Evolutionary conservation across 2,113 vertebrate genomes (phyloP), one percentile per base, ranked within the genome.

Genomic region (Rhineura floridana): DNA sequence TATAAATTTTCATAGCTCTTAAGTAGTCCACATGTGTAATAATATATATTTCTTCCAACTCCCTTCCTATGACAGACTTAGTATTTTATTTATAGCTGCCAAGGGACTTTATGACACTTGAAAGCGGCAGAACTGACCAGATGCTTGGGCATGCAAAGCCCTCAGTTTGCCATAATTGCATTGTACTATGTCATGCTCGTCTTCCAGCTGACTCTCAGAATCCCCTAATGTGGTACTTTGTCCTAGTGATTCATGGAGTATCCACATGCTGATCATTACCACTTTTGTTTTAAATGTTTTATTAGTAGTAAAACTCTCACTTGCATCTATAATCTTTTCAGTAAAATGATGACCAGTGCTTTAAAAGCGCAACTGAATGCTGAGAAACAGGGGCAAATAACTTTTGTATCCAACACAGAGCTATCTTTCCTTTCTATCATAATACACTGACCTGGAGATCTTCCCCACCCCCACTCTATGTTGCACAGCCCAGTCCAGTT

Each of bases 1-100:
- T n/a, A n/a, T n/a, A n/a, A n/a, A n/a, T n/a, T n/a, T 67, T 86
- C 62, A 77, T 25, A 44, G 59, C 69, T 94, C 86, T 86, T 83
- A 67, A 21, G 87, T 81, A 81, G 59, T 83, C 87, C 50, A 2
- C 89, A 87, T 92, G 80, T 81, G 28, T 89, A 87, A 81, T 17
- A 7, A 36, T 85, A n/a, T n/a, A 48, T 81, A 8, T 0, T 78
- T 86, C n/a, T 19, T 19, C 46, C 80, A 78, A 25, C 73, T 44
- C 11, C 23, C 46, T 69, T 78, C n/a, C 72, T 46, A 33, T 87
- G 85, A n/a, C 0, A 23, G 39, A 82, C 42, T 21, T 7, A 0
- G 13, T 65, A 1, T 86, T 36, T 0, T 82, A 3, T 86, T 46
- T 0, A 0, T 28, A 46, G 67, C 72, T 23, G 0, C 39, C 62